Evolutionary conservation across 2,797 vertebrate species (phyloP), one percentile per base, ranked within the genome.

Genomic region (Epinephelus malabaricus): DNA sequence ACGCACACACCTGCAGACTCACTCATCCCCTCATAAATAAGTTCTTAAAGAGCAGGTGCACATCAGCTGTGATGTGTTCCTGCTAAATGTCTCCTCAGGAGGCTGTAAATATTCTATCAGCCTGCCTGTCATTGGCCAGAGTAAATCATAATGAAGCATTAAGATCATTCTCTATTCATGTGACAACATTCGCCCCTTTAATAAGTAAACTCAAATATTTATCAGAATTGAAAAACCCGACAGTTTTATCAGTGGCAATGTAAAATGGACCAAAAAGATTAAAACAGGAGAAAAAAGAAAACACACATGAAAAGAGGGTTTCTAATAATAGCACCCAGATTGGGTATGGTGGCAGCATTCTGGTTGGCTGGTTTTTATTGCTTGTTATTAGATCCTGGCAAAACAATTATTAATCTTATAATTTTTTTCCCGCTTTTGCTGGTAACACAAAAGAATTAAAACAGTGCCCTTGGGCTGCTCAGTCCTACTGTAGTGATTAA

Each of bases 361-460:
- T 97, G 97, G 96, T 97, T 98, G 97, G 97, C 95, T 98, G 97
- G 89, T 95, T 97, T 95, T 98, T 98, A 98, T 98, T 98, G 97
- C 96, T 96, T 97, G 96, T 99, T 99, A 98, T 99, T 98, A 98
- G 97, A 98, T 98, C 96, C 95, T 96, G 95, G 96, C 95, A 97
- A 98, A 98, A 98, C 97, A 98, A 97, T 98, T 97, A 98, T 97
- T 97, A 93, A 97, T 97, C 92, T 97, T 97, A 97, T 96, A 96
- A 88, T 97, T 97, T 97, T 27, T 76, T 43, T 18, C 67, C 68
- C 78, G 63, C 78, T 83, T 97, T 97, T 97, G 97, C 97, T 98
- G 96, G 96, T 94, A 96, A 97, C 96, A 96, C 96, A 97, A 96
- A 97, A 95, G 96, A 98, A 98, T 98, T 98, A 98, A 98, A 98